These are phyloP conservation scores for Andrena bucephala DNA, from an alignment of 2,888 invertebrate species.

Conservation along the genomic window DNA sequence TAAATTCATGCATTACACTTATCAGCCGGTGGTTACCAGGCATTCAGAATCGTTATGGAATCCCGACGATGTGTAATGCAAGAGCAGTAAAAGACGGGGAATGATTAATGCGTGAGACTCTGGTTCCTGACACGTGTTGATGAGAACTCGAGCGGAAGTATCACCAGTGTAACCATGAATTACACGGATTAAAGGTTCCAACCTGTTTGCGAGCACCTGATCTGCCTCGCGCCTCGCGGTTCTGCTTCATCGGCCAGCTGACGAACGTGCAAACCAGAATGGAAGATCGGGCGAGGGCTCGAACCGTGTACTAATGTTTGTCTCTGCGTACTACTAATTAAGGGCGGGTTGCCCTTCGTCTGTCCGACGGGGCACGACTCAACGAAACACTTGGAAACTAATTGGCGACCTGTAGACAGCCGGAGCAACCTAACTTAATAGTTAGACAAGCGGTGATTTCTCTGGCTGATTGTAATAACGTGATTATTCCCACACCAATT, in stretches of 20 bases:
- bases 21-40: too few relatives aligned
- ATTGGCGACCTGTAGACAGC: constrained; percentile 2
- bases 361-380: too few relatives aligned
- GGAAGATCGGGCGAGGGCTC: background rate
- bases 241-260: background rate
- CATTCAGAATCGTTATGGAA: too few relatives aligned
- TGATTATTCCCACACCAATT: background rate
- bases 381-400: background rate
- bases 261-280: background rate
- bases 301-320: background rate
- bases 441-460: background rate
- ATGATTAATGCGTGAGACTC: constrained; percentile 11
- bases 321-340: constrained; percentile 3
- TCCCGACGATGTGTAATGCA: background rate
- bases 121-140: background rate
- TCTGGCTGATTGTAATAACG: background rate
- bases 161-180: background rate
- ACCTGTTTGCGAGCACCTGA: constrained; percentile 29
- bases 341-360: background rate
- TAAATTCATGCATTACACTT: too few relatives aligned
- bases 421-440: background rate
- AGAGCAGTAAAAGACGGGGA: background rate
- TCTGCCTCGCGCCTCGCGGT: constrained; percentile 6
- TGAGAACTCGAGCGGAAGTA: constrained; percentile 17
- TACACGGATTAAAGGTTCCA: background rate